Base-by-base conservation (phyloP, 2,888 invertebrate species). In the Brachyptera risi region DNA sequence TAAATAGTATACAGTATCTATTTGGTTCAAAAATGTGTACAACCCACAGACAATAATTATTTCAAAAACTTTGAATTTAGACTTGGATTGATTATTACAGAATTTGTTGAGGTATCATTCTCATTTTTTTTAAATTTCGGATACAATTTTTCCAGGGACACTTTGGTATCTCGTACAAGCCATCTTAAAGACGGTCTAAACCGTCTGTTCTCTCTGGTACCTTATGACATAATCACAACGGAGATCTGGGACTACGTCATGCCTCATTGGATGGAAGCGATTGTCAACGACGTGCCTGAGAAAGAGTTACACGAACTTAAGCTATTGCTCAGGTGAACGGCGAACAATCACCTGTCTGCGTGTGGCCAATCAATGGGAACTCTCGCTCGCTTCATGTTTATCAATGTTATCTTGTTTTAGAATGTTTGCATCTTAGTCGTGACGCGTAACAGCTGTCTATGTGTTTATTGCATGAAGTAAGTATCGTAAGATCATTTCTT, bases 191-290 rank as follows among this genome's bases (percentile, higher is more conserved):
- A 99, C 73, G 98, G 97, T 2, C 81, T 98, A 38, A 92, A 94
- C 74, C 84, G 96, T 63, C 79, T 99, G 50, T 93, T 97, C 73
- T 97, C 97, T 73, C 78, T 99, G 65, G 95, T 98, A 31, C 98
- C 99, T 0, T 99, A 99, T 74, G 97, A 98, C 69, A 91, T 99
- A 24, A 92, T 99, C 67, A 93, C 94, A 0, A 88, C 92, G 66
- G 93, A 96, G 71, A 93, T 96, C 60, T 99, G 99, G 99, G 93
- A 96, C 73, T 90, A 90, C 73, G 94, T 99, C 21, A 99, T 99
- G 94, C 98, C 99, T 0, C 90, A 93, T 69, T 99, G 99, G 99
- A 90, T 99, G 88, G 96, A 97, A 75, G 94, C 96, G 0, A 93
- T 99, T 67, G 92, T 92, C 56, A 89, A 90, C 64, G 93, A 94